phyloP scores from a whole-genome alignment of 2,888 invertebrate genomes.

The Brachypterus glaber region DNA sequence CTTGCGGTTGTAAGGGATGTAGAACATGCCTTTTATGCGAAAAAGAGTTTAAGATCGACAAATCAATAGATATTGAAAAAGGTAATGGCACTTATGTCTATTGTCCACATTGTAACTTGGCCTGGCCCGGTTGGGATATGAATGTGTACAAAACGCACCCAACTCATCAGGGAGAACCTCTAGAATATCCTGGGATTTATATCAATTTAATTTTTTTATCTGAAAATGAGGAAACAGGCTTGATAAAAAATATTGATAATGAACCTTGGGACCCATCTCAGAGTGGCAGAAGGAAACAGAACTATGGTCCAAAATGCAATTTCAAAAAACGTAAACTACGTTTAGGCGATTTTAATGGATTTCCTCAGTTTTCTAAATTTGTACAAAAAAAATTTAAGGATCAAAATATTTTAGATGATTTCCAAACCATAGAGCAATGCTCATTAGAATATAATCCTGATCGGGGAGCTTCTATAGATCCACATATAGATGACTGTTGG shows the following conservation, averaged over 20 bases:
- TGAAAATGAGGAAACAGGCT: conserved; percentile 52
- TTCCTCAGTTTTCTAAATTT: conserved; percentile 70
- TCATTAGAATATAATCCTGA: conserved; percentile 83
- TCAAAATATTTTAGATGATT: conserved; percentile 54
- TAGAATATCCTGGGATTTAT: conserved; percentile 59
- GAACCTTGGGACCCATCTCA: conserved; percentile 87
- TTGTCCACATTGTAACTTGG: conserved; percentile 65
- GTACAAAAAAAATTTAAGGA: conserved; percentile 64
- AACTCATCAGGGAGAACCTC: conserved; percentile 50
- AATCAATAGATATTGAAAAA: conserved; percentile 21
- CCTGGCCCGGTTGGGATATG: conserved; percentile 66
- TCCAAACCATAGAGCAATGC: conserved; percentile 88
- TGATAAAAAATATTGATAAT: conserved; percentile 63
- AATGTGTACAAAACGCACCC: conserved; percentile 54
- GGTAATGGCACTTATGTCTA: conserved; percentile 55
- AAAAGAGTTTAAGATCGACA: conserved; percentile 47
- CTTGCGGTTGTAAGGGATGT: conserved; percentile 90
- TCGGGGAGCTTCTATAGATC: conserved; percentile 91
- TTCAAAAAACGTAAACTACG: conserved; percentile 87
- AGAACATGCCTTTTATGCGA: conserved; percentile 85
- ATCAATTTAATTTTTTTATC: conserved; percentile 64
- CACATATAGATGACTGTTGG: conserved; percentile 98
- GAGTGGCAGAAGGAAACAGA: conserved; percentile 94
- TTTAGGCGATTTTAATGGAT: conserved; percentile 71
- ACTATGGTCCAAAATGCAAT: conserved; percentile 97